Percentiles rank a stretch among this genome's conserved stretches.
phyloP scores from a whole-genome alignment of 1,140 invertebrate species.

The Odontomachus brunneus region DNA sequence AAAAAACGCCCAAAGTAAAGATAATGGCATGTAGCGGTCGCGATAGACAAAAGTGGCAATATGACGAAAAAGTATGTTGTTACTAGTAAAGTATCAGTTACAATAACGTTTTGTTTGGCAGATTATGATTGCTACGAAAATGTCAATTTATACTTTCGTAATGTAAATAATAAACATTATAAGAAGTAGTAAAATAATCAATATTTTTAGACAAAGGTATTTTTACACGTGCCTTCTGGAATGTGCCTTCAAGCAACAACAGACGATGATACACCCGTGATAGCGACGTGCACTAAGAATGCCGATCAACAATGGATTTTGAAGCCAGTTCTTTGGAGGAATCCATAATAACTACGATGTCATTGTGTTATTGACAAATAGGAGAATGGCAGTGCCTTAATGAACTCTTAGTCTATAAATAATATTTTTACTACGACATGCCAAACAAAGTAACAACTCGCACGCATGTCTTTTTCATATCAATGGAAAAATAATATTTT shows the following conservation, averaged over 20 bases:
- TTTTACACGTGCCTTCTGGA: constrained; percentile 85
- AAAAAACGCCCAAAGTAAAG: constrained; percentile 86
- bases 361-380: constrained; percentile 1
- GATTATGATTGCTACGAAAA: neutral
- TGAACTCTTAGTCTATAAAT: neutral
- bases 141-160: constrained; percentile 3
- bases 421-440: neutral
- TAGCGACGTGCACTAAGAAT: constrained; percentile 84
- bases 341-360: constrained; percentile 67
- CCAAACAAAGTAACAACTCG: neutral
- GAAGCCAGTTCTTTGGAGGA: constrained; percentile 85
- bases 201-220: constrained; percentile 82
- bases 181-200: neutral
- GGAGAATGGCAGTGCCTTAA: constrained; percentile 30
- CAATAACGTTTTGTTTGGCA: neutral
- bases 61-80: constrained; percentile 84
- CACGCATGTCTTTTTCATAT: neutral
- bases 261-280: constrained; percentile 83
- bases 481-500: constrained; percentile 23
- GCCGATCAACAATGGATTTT: constrained; percentile 86
- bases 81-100: constrained; percentile 5
- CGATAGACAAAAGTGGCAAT: constrained; percentile 88
- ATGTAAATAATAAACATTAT: constrained; percentile 22
- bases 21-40: constrained; percentile 89
- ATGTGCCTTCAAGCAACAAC: constrained; percentile 86